Evolutionary conservation across 2,888 invertebrate species (phyloP), one percentile per base, ranked within the genome.

Genomic region (Neocrepidodera transversa): DNA sequence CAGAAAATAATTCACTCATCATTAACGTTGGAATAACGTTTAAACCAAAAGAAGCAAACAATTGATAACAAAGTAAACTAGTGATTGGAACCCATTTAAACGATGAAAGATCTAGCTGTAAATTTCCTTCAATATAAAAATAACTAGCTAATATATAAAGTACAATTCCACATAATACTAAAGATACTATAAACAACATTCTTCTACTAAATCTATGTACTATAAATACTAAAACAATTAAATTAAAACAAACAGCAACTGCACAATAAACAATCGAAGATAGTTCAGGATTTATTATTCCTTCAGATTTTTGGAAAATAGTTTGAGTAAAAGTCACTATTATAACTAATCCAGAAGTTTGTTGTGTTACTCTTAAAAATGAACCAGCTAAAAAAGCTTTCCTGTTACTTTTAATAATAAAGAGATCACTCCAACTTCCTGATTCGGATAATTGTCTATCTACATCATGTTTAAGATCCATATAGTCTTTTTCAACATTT

Each of bases 261-360:
- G 56, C 66, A n/a, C 62, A 59, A 52, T 65, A 70, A 8, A 73
- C 64, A 10, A 73, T 67, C 2, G 70, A 45, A 6, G 62, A 50
- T 5, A 26, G 5, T 17, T 47, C 17, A 10, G 43, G 38, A 7
- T 14, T 10, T 3, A 78, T 58, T 51, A 69, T 61, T 11, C 70
- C 70, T n/a, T 74, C 76, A 4, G 76, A 65, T 64, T 71, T 68
- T 52, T 71, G 60, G 58, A 78, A 78, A 32, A 78, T 73, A 18
- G 67, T 68, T 38, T 75, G 73, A 1, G 72, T 68, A 45, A 75
- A 76, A 1, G 67, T 65, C 3, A 64, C 59, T 52, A 76, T 71
- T 5, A 69, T 64, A 1, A 62, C 50, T 35, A 73, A 66, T 18
- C 76, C 77, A 11, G 67, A 65, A 3, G 73, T 60, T 54, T 74